Percentiles rank a stretch among this genome's conserved stretches.
These are phyloP conservation scores for Hapalemur alaotrensis DNA, from an alignment of 2,797 vertebrate genomes.

Conservation along the genomic window DNA sequence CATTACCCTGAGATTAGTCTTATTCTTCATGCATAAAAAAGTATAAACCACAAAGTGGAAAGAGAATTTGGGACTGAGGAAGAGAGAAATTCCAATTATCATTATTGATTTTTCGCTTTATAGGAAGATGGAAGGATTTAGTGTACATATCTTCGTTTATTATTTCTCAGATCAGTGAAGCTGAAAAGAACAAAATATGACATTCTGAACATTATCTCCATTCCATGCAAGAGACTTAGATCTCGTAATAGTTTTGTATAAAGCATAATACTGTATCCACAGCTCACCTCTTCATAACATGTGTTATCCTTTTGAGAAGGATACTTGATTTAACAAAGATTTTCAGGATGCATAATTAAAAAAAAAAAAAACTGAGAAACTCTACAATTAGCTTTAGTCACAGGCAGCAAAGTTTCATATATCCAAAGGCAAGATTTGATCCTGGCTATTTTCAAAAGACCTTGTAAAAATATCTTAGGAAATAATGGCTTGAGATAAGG, in stretches of 20 bases:
- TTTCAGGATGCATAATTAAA: no score
- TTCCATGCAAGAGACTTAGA: neutral
- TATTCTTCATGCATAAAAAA: neutral
- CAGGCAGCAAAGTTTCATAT: neutral
- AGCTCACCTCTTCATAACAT: neutral
- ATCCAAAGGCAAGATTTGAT: neutral
- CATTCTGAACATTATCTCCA: neutral
- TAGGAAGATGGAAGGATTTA: neutral
- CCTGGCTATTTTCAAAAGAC: neutral
- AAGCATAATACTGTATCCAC: neutral
- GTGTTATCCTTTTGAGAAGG: neutral
- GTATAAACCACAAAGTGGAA: neutral
- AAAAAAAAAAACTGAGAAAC: neutral
- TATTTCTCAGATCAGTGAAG: neutral
- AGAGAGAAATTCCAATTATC: constrained; percentile 32
- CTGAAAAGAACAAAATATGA: neutral
- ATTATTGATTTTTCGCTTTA: constrained; percentile 56
- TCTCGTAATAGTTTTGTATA: neutral
- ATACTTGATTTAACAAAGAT: neutral
- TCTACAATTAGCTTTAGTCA: neutral
- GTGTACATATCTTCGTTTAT: neutral
- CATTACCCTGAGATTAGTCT: neutral
- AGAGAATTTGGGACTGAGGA: constrained; percentile 5
- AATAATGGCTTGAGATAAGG: neutral
- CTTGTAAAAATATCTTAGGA: neutral